Percentiles rank a stretch among this genome's conserved stretches.
These are phyloP conservation scores for Laticauda laticaudata DNA, from an alignment of 2,113 vertebrate species.

Conservation along the genomic window DNA sequence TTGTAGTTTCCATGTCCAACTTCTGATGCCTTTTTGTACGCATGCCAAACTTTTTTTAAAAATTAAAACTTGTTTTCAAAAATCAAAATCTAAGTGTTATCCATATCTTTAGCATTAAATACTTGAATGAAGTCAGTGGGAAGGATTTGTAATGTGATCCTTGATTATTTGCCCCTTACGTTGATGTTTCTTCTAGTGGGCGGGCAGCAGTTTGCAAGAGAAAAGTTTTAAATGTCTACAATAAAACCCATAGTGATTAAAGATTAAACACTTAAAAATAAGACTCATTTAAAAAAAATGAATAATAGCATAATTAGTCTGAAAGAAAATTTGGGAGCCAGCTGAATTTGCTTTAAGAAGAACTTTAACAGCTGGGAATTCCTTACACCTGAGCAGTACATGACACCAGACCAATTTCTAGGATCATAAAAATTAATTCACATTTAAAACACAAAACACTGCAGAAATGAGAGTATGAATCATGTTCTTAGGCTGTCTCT, in stretches of 20 bases:
- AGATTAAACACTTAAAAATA: neutral
- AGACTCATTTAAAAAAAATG: neutral
- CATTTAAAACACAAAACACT: neutral
- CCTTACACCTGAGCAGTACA: neutral
- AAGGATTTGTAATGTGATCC: neutral
- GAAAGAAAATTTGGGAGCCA: neutral
- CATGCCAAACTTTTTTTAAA: conserved; percentile 46
- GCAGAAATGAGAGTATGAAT: neutral
- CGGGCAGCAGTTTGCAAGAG: neutral
- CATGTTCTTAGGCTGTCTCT: neutral
- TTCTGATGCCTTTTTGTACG: conserved; percentile 53
- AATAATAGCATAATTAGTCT: neutral
- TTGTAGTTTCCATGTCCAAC: conserved; percentile 44
- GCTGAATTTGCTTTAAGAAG: neutral
- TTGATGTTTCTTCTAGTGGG: neutral
- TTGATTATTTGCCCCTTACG: neutral
- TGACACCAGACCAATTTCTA: neutral
- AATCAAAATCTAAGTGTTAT: conserved; percentile 38
- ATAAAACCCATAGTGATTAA: neutral
- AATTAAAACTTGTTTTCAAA: conserved; percentile 58
- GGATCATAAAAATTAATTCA: neutral
- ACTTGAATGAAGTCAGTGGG: neutral
- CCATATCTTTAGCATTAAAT: neutral
- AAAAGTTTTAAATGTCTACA: neutral
- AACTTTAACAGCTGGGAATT: neutral